Base-by-base conservation (phyloP, 1,140 invertebrate genomes). In the Cyphomyrmex costatus region DNA sequence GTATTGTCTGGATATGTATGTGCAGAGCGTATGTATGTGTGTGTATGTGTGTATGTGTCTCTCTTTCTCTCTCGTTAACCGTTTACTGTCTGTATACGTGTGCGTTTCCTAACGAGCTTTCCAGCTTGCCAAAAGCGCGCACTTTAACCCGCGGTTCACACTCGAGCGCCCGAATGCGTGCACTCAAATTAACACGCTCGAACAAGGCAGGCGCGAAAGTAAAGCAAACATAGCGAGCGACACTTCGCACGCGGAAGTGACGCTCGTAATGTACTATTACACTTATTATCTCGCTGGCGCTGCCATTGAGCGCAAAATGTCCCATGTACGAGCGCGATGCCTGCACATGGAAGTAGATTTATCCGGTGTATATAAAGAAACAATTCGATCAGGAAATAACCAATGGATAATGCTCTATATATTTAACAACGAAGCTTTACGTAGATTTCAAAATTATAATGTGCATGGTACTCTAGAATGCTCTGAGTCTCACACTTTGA, bases 1-100 rank as follows among this genome's bases (percentile, higher is more conserved):
- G 78, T 91, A 85, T 92, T 85, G 86, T 90, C 87, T 92, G 90
- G 91, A 90, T 90, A 91, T 91, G 46, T 27, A n/a, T 46, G n/a
- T n/a, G 56, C 88, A 86, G 87, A 88, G 86, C 86, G 85, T 90
- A 86, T 89, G 87, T 89, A 88, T 88, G 90, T 89, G 78, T 90
- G 86, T 88, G 46, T 36, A 36, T 16, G 87, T 88, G 87, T 86
- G 87, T 86, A 86, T 87, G 84, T 16, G 46, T 73, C n/a, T 73
- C 27, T 82, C 42, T 80, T 30, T 87, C 71, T 91, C 84, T 92
- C 83, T 90, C 86, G 88, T 92, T 90, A 87, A 92, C 80, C 74
- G 85, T 88, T 86, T 58, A 65, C 77, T 82, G 42, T 51, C 19
- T 30, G 74, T 80, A 61, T 86, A 58, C 30, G 60, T 80, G 58